phyloP scores from a whole-genome alignment of 2,888 invertebrate species.

The Fabriciana adippe region DNA sequence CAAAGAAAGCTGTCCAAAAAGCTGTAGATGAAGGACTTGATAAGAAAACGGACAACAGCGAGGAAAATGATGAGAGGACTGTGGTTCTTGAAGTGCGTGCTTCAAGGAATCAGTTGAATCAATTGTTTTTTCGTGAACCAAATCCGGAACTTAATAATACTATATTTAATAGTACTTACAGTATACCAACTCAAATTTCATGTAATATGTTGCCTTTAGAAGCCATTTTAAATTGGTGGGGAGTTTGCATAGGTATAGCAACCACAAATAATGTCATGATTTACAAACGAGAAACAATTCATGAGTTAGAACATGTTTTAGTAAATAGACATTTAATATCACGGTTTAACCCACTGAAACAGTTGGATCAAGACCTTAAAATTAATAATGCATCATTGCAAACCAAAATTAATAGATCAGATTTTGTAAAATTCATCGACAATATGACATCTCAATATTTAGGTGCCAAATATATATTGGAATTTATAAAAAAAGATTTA shows the following conservation, averaged over 20 bases:
- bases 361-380: constrained; percentile 38
- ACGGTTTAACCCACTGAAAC: constrained; percentile 17
- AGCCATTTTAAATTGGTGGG: constrained; percentile 54
- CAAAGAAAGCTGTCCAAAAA: constrained; percentile 45
- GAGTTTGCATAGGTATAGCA: constrained; percentile 45
- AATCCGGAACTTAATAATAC: constrained; percentile 43
- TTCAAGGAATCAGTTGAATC: constrained; percentile 52
- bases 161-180: constrained; percentile 52
- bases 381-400: background rate
- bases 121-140: constrained; percentile 52
- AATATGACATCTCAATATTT: background rate
- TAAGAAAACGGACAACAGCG: constrained; percentile 11
- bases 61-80: constrained; percentile 32
- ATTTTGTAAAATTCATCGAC: constrained; percentile 16
- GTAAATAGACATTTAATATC: constrained; percentile 48
- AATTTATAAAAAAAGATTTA: constrained; percentile 35
- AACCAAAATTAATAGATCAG: background rate
- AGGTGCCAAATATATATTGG: constrained; percentile 21
- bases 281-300: constrained; percentile 45
- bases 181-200: constrained; percentile 43
- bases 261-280: constrained; percentile 28
- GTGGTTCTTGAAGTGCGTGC: constrained; percentile 55
- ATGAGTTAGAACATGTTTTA: constrained; percentile 47
- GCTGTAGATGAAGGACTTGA: constrained; percentile 33
- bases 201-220: constrained; percentile 39